Conservation (phyloP, 2,113 vertebrate species). For the Chunga burmeisteri region DNA sequence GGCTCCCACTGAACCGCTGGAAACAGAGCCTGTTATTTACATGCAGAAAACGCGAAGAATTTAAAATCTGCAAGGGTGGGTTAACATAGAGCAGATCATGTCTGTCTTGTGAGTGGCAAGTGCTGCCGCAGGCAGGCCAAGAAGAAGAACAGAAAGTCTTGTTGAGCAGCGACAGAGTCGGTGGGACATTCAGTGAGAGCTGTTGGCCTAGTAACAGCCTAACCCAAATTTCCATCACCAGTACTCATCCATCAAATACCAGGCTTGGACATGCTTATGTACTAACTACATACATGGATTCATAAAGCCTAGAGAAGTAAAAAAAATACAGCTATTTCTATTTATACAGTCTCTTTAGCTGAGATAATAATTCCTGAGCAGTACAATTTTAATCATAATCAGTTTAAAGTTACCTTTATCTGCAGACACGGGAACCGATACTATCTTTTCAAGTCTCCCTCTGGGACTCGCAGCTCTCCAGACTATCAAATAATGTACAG, state of each 20-base stretch:
- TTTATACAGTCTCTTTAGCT: neutral
- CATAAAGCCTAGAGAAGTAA: neutral
- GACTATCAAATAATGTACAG: neutral
- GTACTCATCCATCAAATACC: neutral
- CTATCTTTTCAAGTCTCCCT: neutral
- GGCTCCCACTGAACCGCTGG: neutral
- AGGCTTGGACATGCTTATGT: neutral
- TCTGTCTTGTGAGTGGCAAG: neutral
- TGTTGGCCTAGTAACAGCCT: neutral
- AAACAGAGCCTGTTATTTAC: neutral
- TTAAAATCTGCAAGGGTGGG: neutral
- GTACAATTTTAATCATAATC: neutral
- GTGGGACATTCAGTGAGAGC: neutral
- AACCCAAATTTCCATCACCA: neutral
- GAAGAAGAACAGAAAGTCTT: neutral
- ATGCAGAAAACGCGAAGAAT: neutral
- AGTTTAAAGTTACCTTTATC: neutral
- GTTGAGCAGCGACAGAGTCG: neutral
- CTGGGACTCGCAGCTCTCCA: neutral
- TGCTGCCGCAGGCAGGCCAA: neutral
- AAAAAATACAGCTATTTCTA: neutral
- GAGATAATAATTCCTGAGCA: neutral
- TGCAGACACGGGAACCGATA: neutral
- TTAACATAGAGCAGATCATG: neutral
- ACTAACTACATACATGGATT: neutral